Base-by-base conservation (phyloP, 2,113 vertebrate species). In the Mus pahari region DNA sequence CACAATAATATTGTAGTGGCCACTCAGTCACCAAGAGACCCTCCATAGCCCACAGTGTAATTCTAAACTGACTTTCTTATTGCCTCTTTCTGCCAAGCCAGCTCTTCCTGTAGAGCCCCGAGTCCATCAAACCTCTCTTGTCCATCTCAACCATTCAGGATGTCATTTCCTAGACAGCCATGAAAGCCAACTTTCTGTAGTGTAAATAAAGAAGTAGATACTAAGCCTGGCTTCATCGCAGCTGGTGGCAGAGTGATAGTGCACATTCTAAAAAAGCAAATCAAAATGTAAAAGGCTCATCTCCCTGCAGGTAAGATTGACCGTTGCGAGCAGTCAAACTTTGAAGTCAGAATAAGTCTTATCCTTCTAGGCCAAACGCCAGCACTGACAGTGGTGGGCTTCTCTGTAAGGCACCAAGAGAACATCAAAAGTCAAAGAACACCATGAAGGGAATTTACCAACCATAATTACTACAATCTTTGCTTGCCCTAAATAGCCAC, bases 401-500 rank as follows among this genome's bases (percentile, higher is more conserved):
- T 82, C 86, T 89, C 94, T 90, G 75, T 71, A 97, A 97, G 93
- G 58, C 82, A 94, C 96, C 98, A 98, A 97, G 97, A 78, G 97
- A 97, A 75, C 96, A 97, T 97, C 97, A 98, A 95, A 97, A 97
- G 75, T 96, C 90, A 60, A 98, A 98, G 93, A 95, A 98, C 94
- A 89, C 95, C 96, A 83, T 89, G 97, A 98, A 98, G 90, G 97
- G 97, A 98, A 98, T 98, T 97, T 98, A 96, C 98, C 97, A 98
- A 94, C 96, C 96, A 98, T 98, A 98, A 98, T 98, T 98, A 98
- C 98, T 97, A 98, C 96, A 94, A 90, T 98, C 98, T 99, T 98
- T 95, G n/a, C 97, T 98, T 98, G 98, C 98, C 98, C 98, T 98
- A 98, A 98, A 99, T 98, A 99, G 98, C 98, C 98, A 98, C 97